Evolutionary conservation across 2,888 invertebrate genomes (phyloP), one percentile per base, ranked within the genome.

Genomic region (Acronicta alni): DNA sequence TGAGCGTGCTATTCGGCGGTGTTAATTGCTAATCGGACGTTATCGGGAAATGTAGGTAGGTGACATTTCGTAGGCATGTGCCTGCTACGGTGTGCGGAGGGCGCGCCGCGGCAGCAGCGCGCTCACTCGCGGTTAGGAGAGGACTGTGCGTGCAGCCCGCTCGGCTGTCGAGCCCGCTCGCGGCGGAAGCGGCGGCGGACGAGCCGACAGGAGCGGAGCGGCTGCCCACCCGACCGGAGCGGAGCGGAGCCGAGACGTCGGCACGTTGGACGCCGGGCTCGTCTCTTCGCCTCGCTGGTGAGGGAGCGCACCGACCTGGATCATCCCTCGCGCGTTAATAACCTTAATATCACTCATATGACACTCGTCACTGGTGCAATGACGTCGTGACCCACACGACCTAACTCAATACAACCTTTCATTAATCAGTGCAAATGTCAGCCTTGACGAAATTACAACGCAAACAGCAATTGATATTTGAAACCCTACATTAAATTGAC

Each of bases 41-140:
- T 90, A 89, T 89, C 88, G 86, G 84, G 77, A 81, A 84, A 84
- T 88, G 86, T 82, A 86, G 89, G 89, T 89, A 88, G 84, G 75
- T 89, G 89, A 88, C 90, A 90, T 91, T 88, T 88, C 87, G 90
- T 86, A 86, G 86, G 87, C 91, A 92, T 90, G 87, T 89, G 92
- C 85, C 86, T 85, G 86, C 81, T 84, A 84, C 83, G 67, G 61
- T 56, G 66, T 72, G 69, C 69, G 86, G 83, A 81, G 88, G 87
- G 89, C 89, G 87, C 89, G 89, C 91, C 91, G 91, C 89, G 83
- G 83, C 82, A 90, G 91, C 92, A 90, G 91, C 93, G 91, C 92
- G 91, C 93, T 92, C 93, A 88, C 87, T 91, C 90, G 91, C 92
- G 92, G 93, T 88, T 91, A 85, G 85, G 84, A 86, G 91, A 88